Evolutionary conservation across 2,888 invertebrate genomes (phyloP).

Genomic region (Melipona beecheii): DNA sequence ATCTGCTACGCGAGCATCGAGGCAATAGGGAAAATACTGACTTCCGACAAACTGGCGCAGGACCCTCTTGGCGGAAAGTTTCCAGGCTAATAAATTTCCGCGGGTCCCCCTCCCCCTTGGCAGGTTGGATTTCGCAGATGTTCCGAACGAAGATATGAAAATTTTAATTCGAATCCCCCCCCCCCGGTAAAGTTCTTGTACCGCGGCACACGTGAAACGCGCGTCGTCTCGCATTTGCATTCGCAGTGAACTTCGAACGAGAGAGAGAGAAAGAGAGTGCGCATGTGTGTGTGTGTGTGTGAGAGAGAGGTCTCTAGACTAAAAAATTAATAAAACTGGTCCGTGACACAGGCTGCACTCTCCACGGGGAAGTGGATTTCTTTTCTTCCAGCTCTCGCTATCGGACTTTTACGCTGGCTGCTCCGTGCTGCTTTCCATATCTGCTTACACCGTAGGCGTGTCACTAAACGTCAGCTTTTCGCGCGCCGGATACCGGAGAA

Average conservation of each 20-base stretch:
- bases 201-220: constrained; percentile 42
- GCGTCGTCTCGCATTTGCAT: constrained; percentile 48
- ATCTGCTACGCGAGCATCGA: too few species aligned
- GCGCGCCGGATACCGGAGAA: constrained; percentile 36
- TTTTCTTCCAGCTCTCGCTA: constrained; percentile 34
- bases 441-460: constrained; percentile 40
- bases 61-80: neutral
- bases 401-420: constrained; percentile 40
- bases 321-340: constrained; percentile 58
- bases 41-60: too few species aligned
- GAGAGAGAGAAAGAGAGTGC: neutral
- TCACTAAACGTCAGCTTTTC: constrained; percentile 47
- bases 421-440: constrained; percentile 36
- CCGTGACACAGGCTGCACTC: constrained; percentile 38
- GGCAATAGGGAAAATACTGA: neutral
- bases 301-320: constrained; percentile 14
- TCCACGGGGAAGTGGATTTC: constrained; percentile 35
- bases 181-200: constrained; percentile 23
- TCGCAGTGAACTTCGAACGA: constrained; percentile 23
- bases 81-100: constrained; percentile 33
- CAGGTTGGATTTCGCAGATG: constrained; percentile 38
- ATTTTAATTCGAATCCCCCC: constrained; percentile 52
- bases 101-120: constrained; percentile 1
- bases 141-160: constrained; percentile 49
- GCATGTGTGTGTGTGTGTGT: too few species aligned